Evolutionary conservation across 2,113 vertebrate genomes (phyloP), one percentile per base, ranked within the genome.

Genomic region (Pterophyllum scalare): DNA sequence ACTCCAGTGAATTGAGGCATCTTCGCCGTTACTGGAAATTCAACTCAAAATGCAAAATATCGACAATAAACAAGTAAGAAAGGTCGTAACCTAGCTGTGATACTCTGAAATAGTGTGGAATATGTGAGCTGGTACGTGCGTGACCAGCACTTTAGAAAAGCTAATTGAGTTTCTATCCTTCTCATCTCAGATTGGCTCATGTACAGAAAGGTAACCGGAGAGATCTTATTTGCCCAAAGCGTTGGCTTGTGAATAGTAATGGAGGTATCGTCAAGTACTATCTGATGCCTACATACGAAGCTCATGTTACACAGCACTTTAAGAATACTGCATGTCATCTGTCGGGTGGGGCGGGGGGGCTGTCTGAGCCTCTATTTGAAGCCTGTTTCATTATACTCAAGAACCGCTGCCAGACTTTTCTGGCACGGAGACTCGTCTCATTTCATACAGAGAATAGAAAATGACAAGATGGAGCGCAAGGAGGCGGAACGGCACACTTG

Each of bases 241-340:
- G 64, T 90, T 86, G 89, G 90, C 89, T 88, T 90, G 85, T 91
- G 87, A 87, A 86, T 67, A 79, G 92, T 92, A 94, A 94, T 89
- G 83, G 83, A 81, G 89, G 88, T 87, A 88, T 93, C 88, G 67
- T 88, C 82, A 83, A 92, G 84, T 75, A 79, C 92, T 92, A 95
- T 95, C 93, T 94, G 93, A 93, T 94, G 91, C 82, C 93, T 94
- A 74, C 87, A 90, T 90, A 92, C 92, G 88, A 87, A 91, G 91
- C 93, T 95, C 93, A 79, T 86, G 93, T 95, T 95, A 91, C 92
- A 79, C 81, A 81, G 88, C 87, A 94, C 93, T 94, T 94, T 83
- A 90, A 79, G 89, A 94, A 90, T 93, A 93, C 94, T 92, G 88
- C 90, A 89, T 95, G 94, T 92, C 93, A 92, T 94, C 90, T 91